phyloP scores from a whole-genome alignment of 2,113 vertebrate species.

The Dicentrarchus labrax region DNA sequence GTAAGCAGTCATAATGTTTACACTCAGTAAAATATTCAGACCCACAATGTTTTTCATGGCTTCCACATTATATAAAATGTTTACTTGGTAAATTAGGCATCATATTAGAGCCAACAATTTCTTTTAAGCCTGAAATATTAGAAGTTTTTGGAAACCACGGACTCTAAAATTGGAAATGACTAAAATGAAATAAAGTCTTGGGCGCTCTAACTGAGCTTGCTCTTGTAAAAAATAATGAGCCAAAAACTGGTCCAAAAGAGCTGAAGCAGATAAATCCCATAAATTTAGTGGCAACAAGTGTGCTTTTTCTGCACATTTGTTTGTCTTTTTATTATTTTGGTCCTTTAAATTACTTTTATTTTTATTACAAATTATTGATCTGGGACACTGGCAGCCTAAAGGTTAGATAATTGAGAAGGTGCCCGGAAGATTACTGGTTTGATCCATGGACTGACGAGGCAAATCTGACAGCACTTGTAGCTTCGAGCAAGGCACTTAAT shows the following conservation, averaged over 20 bases:
- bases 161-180: background rate
- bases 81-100: background rate
- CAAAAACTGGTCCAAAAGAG: background rate
- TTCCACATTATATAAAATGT: background rate
- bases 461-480: constrained; percentile 7
- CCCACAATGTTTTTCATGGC: background rate
- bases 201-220: background rate
- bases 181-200: constrained; percentile 4
- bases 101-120: background rate
- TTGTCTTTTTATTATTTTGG: background rate
- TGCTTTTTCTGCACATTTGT: background rate
- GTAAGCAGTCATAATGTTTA: background rate
- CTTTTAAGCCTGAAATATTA: background rate
- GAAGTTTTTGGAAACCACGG: background rate
- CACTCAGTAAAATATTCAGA: background rate
- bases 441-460: background rate
- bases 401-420: constrained; percentile 4
- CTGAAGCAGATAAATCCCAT: background rate
- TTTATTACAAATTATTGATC: constrained; percentile 29
- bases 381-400: background rate
- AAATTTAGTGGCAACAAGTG: background rate
- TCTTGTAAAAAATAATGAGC: background rate
- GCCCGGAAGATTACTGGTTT: background rate
- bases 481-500: constrained; percentile 3
- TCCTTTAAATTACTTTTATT: constrained; percentile 7